Percentiles rank a stretch among this genome's conserved stretches.
Conservation (phyloP, 2,113 vertebrate genomes). For the Hyaena hyaena region DNA sequence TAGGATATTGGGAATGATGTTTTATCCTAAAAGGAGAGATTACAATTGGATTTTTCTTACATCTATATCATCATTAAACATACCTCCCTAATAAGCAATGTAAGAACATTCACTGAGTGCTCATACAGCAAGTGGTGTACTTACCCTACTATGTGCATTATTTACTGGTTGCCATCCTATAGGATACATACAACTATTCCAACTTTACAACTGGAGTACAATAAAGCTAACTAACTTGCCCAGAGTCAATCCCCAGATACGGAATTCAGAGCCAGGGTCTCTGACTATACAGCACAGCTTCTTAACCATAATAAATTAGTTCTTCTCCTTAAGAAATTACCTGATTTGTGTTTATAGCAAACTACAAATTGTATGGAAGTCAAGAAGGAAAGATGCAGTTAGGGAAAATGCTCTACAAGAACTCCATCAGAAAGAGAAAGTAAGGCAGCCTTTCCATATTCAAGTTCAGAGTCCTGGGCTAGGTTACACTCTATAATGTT, state of each 20-base stretch:
- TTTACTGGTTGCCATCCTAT: not conserved
- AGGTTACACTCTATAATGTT: not conserved
- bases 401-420: not conserved
- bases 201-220: not conserved
- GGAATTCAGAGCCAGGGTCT: not conserved
- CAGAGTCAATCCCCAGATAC: not conserved
- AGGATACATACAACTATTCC: not conserved
- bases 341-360: not conserved
- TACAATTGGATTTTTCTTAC: not conserved
- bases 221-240: not conserved
- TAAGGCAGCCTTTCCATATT: too few relatives aligned
- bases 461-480: not conserved
- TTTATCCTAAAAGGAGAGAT: not conserved
- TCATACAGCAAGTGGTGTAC: not conserved
- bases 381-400: not conserved
- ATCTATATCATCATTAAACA: not conserved
- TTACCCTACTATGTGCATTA: not conserved
- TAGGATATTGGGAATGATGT: not conserved
- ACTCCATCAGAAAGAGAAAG: not conserved
- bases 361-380: not conserved
- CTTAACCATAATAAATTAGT: not conserved
- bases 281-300: not conserved
- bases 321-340: not conserved
- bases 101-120: not conserved
- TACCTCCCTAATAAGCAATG: not conserved